Conservation (phyloP, 2,113 vertebrate genomes). For the Callocephalon fimbriatum region DNA sequence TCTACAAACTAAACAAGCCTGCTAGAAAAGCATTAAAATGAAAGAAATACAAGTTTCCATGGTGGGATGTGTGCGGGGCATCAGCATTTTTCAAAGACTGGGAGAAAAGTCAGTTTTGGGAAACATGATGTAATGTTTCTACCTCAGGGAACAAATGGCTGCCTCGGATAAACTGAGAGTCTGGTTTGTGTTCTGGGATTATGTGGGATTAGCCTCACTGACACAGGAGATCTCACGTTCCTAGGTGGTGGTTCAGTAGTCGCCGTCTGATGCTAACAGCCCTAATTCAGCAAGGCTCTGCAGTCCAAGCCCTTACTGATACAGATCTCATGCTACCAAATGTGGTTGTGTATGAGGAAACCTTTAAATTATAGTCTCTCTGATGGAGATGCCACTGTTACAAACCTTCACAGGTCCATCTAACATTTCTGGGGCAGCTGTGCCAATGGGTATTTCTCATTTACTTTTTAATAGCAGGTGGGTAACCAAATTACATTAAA, state of each 20-base stretch:
- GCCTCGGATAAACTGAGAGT: neutral
- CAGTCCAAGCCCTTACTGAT: neutral
- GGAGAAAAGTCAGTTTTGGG: neutral
- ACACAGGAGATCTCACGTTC: neutral
- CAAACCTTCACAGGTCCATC: neutral
- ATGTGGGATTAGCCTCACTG: neutral
- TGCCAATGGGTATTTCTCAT: neutral
- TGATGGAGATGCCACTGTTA: neutral
- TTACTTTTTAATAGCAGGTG: neutral
- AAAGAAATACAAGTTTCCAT: neutral
- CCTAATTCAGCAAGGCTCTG: neutral
- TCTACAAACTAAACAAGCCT: neutral
- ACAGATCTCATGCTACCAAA: neutral
- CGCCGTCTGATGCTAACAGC: neutral
- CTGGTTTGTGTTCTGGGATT: conserved; percentile 17
- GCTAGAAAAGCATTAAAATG: neutral
- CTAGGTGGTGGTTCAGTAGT: neutral
- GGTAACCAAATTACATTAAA: neutral
- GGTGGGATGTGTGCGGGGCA: fast-evolving
- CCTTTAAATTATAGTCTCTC: neutral
- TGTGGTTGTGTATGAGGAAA: neutral
- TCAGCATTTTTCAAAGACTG: neutral
- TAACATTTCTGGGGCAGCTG: neutral
- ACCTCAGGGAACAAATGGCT: neutral
- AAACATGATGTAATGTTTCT: neutral